Percentiles rank a stretch among this genome's conserved stretches.
Conservation (phyloP, 2,113 vertebrate genomes). For the Cromileptes altivelis region DNA sequence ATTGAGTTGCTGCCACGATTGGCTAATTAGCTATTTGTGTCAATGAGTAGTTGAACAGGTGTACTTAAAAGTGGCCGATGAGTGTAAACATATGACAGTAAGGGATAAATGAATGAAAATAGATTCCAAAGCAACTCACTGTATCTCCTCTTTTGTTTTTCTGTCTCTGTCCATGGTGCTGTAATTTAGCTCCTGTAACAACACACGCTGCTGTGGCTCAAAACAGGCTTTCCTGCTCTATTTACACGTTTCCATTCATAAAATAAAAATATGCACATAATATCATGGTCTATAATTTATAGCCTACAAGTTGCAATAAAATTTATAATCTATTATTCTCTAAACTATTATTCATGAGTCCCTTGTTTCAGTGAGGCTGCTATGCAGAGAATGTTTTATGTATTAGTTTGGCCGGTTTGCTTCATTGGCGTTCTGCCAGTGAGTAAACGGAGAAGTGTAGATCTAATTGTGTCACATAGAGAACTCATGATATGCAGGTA, state of each 20-base stretch:
- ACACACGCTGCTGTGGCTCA: neutral
- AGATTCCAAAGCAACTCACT: neutral
- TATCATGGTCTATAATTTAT: slow-evolving; percentile 5
- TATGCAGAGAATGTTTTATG: neutral
- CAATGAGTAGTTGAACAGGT: too few relatives aligned
- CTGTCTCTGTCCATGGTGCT: slow-evolving; percentile 51
- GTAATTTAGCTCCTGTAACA: neutral
- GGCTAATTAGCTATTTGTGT: too few relatives aligned
- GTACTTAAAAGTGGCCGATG: too few relatives aligned
- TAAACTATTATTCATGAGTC: slow-evolving; percentile 20
- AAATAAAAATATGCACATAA: slow-evolving; percentile 22
- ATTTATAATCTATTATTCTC: slow-evolving; percentile 21
- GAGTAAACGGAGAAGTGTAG: neutral
- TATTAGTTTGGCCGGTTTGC: slow-evolving; percentile 3
- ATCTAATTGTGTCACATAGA: neutral
- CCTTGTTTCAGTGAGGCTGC: neutral
- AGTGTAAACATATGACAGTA: neutral
- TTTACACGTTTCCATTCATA: neutral
- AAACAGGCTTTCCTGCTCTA: neutral
- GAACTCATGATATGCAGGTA: neutral
- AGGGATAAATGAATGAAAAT: neutral
- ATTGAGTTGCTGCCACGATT: too few relatives aligned
- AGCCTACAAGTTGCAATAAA: slow-evolving; percentile 20
- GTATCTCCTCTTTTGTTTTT: neutral
- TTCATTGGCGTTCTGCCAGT: neutral